These are phyloP conservation scores for Gymnodraco acuticeps DNA, from an alignment of 2,797 vertebrate species.

Conservation along the genomic window DNA sequence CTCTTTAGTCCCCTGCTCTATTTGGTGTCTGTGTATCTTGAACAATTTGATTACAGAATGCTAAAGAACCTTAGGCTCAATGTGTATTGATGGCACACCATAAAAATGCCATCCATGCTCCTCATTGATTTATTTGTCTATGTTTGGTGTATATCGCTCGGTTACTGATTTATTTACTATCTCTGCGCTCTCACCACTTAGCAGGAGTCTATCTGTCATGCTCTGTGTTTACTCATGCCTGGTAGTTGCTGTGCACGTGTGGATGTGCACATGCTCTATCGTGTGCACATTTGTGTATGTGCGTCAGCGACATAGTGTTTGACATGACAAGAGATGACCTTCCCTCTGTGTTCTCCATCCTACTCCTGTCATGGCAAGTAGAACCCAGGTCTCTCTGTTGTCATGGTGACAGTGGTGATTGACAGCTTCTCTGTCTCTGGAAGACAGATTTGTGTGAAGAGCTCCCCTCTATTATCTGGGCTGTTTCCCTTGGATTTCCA, in stretches of 20 bases:
- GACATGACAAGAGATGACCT: constrained; percentile 83
- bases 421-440: constrained; percentile 68
- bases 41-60: constrained; percentile 70
- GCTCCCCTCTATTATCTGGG: constrained; percentile 62
- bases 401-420: constrained; percentile 76
- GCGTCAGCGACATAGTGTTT: constrained; percentile 57
- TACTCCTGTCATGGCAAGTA: constrained; percentile 63
- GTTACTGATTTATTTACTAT: constrained; percentile 75
- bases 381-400: constrained; percentile 68
- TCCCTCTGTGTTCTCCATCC: constrained; percentile 72
- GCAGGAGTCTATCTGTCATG: constrained; percentile 65
- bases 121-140: constrained; percentile 65
- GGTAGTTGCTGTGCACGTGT: constrained; percentile 28
- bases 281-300: constrained; percentile 20
- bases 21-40: constrained; percentile 29
- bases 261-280: constrained; percentile 5
- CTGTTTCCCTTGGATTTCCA: constrained; percentile 45
- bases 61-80: constrained; percentile 62
- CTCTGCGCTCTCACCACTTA: constrained; percentile 57
- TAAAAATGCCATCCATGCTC: constrained; percentile 69
- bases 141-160: constrained; percentile 60
- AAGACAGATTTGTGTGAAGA: constrained; percentile 74
- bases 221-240: constrained; percentile 27
- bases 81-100: constrained; percentile 71
- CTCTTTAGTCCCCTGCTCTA: constrained; percentile 2